Evolutionary conservation across 2,797 vertebrate species (phyloP), one percentile per base, ranked within the genome.

Genomic region (Atherinosoma microstoma): DNA sequence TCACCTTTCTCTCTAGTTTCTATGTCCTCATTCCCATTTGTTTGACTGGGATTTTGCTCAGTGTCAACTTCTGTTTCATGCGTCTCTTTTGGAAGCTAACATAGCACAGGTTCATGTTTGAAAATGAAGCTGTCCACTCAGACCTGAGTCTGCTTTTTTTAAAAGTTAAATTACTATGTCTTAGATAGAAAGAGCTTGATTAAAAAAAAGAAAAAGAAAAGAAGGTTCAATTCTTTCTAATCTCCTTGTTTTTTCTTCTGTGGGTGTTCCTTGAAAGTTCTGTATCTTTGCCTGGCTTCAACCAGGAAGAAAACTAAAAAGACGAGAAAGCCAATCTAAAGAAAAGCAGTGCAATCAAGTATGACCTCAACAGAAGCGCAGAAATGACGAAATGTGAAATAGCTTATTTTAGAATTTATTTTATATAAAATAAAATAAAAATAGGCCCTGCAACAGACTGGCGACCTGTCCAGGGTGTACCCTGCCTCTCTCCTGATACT

Each of bases 181-280:
- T 72, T 58, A 45, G 42, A 20, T 6, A 45, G 42, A 18, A 18
- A 45, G 6, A 6, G 27, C 47, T 36, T 6, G 9, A 27, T 27
- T 27, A 58, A 34, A 47, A 42, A 62, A 51, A 20, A 61, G 27
- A 61, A 13, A 29, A 34, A 13, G 62, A 20, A n/a, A 42, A 42
- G 16, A 70, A 51, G 47, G 73, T 36, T 27, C 74, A 35, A 36
- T 42, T 75, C 27, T 67, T 80, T 85, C 74, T 86, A 75, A 90
- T 87, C 80, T 82, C 78, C 22, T 47, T 69, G 40, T 58, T 67
- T 20, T 24, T 80, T 27, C 2, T 27, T 27, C 67, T 70, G 82
- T 84, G 81, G 82, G 83, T 45, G 79, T 79, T 68, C 15, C 63
- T 84, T 32, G 34, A 75, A 80, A 80, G 81, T 81, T 59, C 35